phyloP scores from a whole-genome alignment of 2,797 vertebrate genomes.

The Coreius guichenoti region DNA sequence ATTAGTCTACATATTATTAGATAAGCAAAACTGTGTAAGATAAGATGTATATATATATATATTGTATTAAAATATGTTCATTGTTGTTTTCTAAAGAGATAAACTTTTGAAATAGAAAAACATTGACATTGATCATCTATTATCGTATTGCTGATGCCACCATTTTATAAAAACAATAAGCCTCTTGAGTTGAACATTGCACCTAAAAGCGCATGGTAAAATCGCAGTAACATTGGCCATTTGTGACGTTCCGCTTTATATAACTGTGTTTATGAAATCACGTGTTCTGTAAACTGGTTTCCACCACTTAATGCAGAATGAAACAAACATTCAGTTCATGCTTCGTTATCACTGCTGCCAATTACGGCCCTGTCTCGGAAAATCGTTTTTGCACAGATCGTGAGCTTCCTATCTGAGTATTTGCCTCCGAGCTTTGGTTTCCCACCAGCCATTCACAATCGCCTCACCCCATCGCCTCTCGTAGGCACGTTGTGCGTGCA shows the following conservation, averaged over 20 bases:
- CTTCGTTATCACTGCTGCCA: conserved; percentile 27
- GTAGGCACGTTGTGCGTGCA: conserved; percentile 60
- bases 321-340: conserved; percentile 31
- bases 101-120: too few species aligned
- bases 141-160: neutral
- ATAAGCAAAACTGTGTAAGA: neutral
- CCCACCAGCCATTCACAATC: conserved; percentile 34
- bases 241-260: neutral
- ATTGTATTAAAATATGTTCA: too few species aligned
- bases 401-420: conserved; percentile 19
- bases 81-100: too few species aligned
- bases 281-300: conserved; percentile 24
- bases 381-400: conserved; percentile 38
- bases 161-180: too few species aligned
- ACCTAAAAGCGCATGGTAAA: neutral
- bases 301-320: conserved; percentile 21
- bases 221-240: neutral
- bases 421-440: conserved; percentile 37
- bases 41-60: too few species aligned
- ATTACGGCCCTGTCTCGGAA: conserved; percentile 21
- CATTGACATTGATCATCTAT: neutral
- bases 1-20: neutral
- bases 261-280: conserved; percentile 16
- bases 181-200: neutral
- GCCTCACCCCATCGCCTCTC: conserved; percentile 25